A percentile compares a stretch with the other conserved stretches of the same genome.
Evolutionary conservation across 2,888 invertebrate genomes (phyloP).

Genomic region (Ectobius pallidus): DNA sequence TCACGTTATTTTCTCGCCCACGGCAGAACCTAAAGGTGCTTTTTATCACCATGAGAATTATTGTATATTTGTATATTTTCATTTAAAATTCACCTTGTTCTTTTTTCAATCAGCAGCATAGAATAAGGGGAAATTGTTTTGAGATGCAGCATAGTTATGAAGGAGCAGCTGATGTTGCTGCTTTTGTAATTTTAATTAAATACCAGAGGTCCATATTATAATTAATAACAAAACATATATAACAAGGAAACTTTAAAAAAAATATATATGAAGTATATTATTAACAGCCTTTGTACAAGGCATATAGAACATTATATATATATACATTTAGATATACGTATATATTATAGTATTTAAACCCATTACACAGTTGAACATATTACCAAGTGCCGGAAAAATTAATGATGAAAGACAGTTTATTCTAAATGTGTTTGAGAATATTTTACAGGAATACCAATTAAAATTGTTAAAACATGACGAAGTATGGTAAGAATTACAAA

Average conservation of each 20-base stretch:
- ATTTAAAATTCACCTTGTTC: background rate
- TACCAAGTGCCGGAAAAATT: constrained; percentile 28
- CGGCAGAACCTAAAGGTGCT: background rate
- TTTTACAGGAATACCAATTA: constrained; percentile 18
- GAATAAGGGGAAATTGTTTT: too few species aligned
- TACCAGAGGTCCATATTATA: constrained; percentile 15
- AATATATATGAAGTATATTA: background rate
- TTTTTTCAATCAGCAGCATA: too few species aligned
- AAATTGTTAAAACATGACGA: background rate
- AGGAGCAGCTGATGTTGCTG: too few species aligned
- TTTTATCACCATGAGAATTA: background rate
- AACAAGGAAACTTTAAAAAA: background rate
- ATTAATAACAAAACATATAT: constrained; percentile 3
- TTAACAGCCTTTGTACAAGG: constrained; percentile 13
- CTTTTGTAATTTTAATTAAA: background rate
- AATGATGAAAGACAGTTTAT: constrained; percentile 14
- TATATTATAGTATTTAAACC: constrained; percentile 18
- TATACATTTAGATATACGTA: constrained; percentile 8
- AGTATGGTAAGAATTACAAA: background rate
- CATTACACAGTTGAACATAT: constrained; percentile 23
- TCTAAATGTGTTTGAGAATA: constrained; percentile 29
- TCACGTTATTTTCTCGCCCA: background rate
- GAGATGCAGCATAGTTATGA: too few species aligned
- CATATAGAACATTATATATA: background rate
- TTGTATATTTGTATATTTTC: background rate